Base-by-base conservation (phyloP, 2,113 vertebrate species). In the Chloebia gouldiae region DNA sequence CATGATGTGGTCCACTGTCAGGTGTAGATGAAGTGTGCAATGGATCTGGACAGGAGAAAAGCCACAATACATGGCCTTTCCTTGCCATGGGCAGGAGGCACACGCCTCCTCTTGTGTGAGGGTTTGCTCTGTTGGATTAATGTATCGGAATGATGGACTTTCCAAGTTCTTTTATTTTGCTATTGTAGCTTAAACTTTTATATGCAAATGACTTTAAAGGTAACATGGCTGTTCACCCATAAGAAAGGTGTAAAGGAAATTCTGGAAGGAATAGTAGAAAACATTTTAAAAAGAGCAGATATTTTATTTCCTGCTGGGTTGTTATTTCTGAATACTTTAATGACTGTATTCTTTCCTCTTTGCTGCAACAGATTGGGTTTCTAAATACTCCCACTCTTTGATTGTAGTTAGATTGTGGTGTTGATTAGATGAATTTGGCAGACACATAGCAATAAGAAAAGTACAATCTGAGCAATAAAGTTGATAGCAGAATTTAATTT, bases 331-430 rank as follows among this genome's bases (percentile, higher is more conserved):
- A 92, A 66, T 70, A 75, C 68, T 82, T 24, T 42, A 73, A 77
- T n/a, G 72, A 71, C 90, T 97, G 68, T 95, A 88, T 95, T 90
- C 64, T 92, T 92, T 96, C 91, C 84, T 92, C 87, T 94, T 96
- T 95, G 69, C 64, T 78, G 61, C 25, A 69, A 78, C 69, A 95
- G 82, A 95, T 31, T 95, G 65, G 69, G 56, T 95, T 97, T 86
- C 75, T 91, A 95, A 95, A 88, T 88, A 94, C 94, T 96, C 90
- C 94, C 94, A 72, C 92, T 92, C 85, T 93, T 96, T 96, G 85
- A 95, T 90, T 96, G 75, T 24, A 90, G 87, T 88, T 91, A 95
- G 89, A 77, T 83, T 81, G 68, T 92, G 78, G 44, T 17, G 73
- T 44, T 95, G 61, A 94, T 93, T 87, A 91, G 78, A 89, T 66